Evolutionary conservation across 2,113 vertebrate genomes (phyloP).

Genomic region (Polyodon spathula): DNA sequence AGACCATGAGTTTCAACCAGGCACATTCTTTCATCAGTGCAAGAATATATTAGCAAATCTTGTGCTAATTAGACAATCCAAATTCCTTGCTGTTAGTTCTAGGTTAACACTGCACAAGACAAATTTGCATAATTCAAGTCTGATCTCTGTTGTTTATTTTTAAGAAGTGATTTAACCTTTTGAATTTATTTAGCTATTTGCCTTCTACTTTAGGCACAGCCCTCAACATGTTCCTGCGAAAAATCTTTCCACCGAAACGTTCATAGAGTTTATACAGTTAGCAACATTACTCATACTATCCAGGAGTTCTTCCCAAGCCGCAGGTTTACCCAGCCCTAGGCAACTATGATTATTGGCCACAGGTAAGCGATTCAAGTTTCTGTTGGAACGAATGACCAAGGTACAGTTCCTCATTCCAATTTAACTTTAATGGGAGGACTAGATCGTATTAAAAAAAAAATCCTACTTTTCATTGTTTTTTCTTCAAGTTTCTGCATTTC

Average conservation of each 20-base stretch:
- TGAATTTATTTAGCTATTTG: background rate
- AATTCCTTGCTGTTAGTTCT: background rate
- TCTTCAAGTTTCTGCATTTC: no score
- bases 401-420: background rate
- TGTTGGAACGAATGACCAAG: background rate
- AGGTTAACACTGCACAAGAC: background rate
- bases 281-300: slow-evolving; percentile 78
- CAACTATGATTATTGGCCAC: slow-evolving; percentile 96
- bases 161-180: background rate
- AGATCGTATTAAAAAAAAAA: background rate
- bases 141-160: background rate
- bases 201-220: slow-evolving; percentile 66
- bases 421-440: background rate
- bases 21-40: no score
- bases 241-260: slow-evolving; percentile 75
- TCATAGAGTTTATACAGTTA: slow-evolving; percentile 78
- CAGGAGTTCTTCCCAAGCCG: slow-evolving; percentile 63
- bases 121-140: background rate
- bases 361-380: slow-evolving; percentile 51
- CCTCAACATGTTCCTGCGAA: slow-evolving; percentile 77
- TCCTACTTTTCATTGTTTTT: background rate
- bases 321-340: slow-evolving; percentile 83
- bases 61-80: slow-evolving; percentile 17
- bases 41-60: slow-evolving; percentile 12
- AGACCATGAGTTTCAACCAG: no score